phyloP scores from a whole-genome alignment of 35 echinoderm and acorn worm species.

The Chiridota heheva region DNA sequence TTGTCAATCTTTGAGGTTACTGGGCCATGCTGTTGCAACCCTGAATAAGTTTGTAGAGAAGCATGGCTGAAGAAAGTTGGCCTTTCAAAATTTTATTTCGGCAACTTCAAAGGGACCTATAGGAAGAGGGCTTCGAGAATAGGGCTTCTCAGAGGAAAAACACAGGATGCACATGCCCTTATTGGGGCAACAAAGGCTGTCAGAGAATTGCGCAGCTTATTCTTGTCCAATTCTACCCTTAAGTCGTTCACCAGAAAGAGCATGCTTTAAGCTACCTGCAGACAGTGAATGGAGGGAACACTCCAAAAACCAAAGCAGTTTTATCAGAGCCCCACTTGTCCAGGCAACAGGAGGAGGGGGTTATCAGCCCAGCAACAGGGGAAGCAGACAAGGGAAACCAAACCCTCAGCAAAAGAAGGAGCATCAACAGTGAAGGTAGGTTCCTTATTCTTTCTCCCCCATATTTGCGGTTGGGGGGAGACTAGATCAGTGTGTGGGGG shows the following conservation, averaged over 20 bases:
- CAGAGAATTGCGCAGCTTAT: neutral
- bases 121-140: neutral
- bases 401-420: neutral
- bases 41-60: slow-evolving; percentile 18
- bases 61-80: slow-evolving; percentile 9
- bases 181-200: slow-evolving; percentile 12
- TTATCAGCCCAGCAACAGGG: neutral
- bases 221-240: neutral
- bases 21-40: slow-evolving; percentile 4
- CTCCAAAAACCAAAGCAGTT: too few species aligned
- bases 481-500: neutral
- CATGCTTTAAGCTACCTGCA: too few species aligned
- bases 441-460: neutral
- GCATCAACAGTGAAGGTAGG: neutral
- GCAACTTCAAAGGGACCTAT: neutral
- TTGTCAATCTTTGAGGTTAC: neutral
- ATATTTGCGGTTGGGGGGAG: neutral
- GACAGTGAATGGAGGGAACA: too few species aligned
- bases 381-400: slow-evolving; percentile 6
- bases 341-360: slow-evolving; percentile 23
- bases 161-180: slow-evolving; percentile 11
- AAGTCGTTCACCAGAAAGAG: too few species aligned
- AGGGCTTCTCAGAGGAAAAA: neutral
- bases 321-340: too few species aligned
- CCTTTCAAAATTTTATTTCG: neutral